phyloP scores from a whole-genome alignment of 2,888 invertebrate species.

The Oligia strigilis region DNA sequence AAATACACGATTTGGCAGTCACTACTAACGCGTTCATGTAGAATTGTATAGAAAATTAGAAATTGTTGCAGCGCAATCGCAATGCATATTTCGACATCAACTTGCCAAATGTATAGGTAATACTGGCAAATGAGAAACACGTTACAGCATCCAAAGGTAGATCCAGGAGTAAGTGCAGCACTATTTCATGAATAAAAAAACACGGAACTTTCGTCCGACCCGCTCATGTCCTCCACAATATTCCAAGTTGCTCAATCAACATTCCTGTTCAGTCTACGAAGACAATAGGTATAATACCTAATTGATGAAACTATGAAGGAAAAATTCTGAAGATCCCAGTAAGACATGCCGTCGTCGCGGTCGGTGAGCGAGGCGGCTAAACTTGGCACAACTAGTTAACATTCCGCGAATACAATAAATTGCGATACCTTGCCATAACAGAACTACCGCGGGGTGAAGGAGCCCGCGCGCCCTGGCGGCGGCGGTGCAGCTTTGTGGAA shows the following conservation, averaged over 20 bases:
- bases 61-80: background rate
- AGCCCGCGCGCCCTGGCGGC: background rate
- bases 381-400: slow-evolving; percentile 45
- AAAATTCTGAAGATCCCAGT: slow-evolving; percentile 41
- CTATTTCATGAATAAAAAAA: background rate
- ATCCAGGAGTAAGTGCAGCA: background rate
- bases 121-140: background rate
- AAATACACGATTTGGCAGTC: background rate
- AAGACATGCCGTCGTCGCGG: slow-evolving; percentile 7
- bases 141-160: background rate
- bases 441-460: slow-evolving; percentile 13
- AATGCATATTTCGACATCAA: background rate
- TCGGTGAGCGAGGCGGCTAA: slow-evolving; percentile 13
- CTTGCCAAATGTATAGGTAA: background rate
- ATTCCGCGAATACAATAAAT: slow-evolving; percentile 51
- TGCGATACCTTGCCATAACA: slow-evolving; percentile 35
- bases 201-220: background rate
- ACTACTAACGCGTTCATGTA: background rate
- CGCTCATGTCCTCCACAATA: background rate
- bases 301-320: slow-evolving; percentile 47
- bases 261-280: slow-evolving; percentile 11
- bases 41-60: background rate
- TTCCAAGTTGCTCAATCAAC: background rate
- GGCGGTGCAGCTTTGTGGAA: background rate
- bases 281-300: slow-evolving; percentile 23